Evolutionary conservation across 2,797 vertebrate species (phyloP).

Genomic region (Cynopterus sphinx): DNA sequence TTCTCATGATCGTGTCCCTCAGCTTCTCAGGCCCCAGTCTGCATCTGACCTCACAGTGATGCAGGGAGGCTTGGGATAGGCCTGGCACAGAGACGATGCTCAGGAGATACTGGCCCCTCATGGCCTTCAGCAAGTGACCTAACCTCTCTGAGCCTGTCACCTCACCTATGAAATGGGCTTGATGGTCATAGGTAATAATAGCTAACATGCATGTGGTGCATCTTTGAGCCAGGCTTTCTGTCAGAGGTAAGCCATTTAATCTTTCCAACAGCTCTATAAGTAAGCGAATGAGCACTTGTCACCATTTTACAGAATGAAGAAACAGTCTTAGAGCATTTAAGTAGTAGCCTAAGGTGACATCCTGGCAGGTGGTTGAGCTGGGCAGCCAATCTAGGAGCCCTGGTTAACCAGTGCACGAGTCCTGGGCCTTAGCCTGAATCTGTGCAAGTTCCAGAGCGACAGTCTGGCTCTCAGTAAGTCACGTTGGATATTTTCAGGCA

Average conservation of each 20-base stretch:
- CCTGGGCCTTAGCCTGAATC: background rate
- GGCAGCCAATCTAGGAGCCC: background rate
- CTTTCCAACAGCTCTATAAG: background rate
- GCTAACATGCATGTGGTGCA: fast-evolving
- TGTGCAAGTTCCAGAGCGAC: background rate
- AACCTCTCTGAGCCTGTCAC: background rate
- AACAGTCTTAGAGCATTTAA: background rate
- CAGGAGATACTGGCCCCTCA: background rate
- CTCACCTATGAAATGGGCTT: background rate
- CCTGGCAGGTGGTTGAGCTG: fast-evolving
- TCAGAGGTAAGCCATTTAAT: background rate
- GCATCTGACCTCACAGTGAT: background rate
- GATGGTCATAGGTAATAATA: background rate
- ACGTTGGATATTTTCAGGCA: background rate
- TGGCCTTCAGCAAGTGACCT: background rate
- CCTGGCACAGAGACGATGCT: background rate
- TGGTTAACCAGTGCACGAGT: no score
- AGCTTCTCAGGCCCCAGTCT: background rate
- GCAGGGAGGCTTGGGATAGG: background rate
- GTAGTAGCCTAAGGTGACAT: background rate
- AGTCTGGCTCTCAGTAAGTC: background rate
- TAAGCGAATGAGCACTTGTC: background rate
- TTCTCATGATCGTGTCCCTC: no score
- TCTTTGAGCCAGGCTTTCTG: background rate
- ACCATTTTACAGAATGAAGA: background rate